Evolutionary conservation across 2,888 invertebrate genomes (phyloP), one percentile per base, ranked within the genome.

Genomic region (Mythimna loreyi): DNA sequence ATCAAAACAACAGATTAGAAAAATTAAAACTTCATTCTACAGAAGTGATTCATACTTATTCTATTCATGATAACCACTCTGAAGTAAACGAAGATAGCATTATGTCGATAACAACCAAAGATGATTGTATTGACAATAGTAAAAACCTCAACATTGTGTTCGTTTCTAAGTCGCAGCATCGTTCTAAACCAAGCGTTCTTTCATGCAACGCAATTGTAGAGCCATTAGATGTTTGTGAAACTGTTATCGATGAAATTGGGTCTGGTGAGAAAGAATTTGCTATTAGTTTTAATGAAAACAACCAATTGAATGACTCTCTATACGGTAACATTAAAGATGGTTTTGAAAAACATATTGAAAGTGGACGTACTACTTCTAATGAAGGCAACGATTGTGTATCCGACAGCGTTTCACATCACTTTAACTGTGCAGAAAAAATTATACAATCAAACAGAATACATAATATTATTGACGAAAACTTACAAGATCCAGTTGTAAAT

Each of bases 151-250:
- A 87, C 65, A 55, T 84, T 3, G 55, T 85, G 56, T 88, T 87
- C 30, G 64, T 85, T 59, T 87, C 88, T 7, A 82, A 84, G 50
- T 80, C 84, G 25, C 80, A 85, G 70, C 30, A 55, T 13, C 19
- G 9, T 33, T 57, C 58, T 49, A 40, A 71, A 57, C 50, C 49
- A 16, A 40, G 40, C 16, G 25, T 63, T 0, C 21, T 63, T 40
- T 61, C 30, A 23, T 23, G 67, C 13, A 73, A 57, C 47, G 64
- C 50, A n/a, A 50, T 13, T 1, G 1, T 87, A 59, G 85, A 90
- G 49, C 91, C 92, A 43, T 45, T 90, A 23, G 75, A 86, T 63
- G 21, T 91, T 8, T 91, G 91, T 81, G 89, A 92, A 84, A 85
- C 87, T 33, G 67, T 90, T 47, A 71, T 80, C 60, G 53, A 65